Evolutionary conservation across 2,888 invertebrate genomes (phyloP).

Genomic region (Limnephilus auricula): DNA sequence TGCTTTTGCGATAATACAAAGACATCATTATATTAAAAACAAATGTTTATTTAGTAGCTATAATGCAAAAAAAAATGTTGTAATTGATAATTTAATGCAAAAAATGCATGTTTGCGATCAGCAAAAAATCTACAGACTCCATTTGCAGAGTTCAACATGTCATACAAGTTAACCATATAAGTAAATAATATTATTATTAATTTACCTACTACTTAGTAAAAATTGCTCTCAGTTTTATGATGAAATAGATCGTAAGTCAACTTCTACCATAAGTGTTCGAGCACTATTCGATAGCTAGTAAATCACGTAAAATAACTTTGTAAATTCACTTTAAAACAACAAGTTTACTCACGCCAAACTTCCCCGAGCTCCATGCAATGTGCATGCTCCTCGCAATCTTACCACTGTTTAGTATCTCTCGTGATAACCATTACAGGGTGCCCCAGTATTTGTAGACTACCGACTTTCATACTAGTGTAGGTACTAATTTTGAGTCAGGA

Average conservation of each 20-base stretch:
- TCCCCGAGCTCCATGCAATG: not conserved
- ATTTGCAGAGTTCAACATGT: no score
- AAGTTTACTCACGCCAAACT: slow-evolving; percentile 17
- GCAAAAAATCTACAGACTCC: no score
- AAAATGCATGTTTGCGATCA: no score
- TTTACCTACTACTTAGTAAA: no score
- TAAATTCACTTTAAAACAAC: not conserved
- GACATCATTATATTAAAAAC: no score
- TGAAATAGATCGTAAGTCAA: not conserved
- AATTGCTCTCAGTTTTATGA: not conserved
- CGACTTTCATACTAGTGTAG: not conserved
- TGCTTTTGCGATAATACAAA: no score
- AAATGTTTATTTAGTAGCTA: no score
- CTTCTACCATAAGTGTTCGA: not conserved
- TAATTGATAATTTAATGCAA: no score
- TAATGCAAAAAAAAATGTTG: no score
- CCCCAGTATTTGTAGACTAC: not conserved
- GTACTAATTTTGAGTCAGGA: not conserved
- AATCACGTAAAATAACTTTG: not conserved
- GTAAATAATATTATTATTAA: no score
- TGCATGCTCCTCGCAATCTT: slow-evolving; percentile 11
- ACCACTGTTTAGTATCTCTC: slow-evolving; percentile 4
- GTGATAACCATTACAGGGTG: not conserved
- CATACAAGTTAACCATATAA: no score
- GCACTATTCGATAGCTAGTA: not conserved